Percentiles rank a stretch among this genome's conserved stretches.
These are phyloP conservation scores for Pseudomyrmex concolor DNA, from an alignment of 1,140 invertebrate species.

Conservation along the genomic window DNA sequence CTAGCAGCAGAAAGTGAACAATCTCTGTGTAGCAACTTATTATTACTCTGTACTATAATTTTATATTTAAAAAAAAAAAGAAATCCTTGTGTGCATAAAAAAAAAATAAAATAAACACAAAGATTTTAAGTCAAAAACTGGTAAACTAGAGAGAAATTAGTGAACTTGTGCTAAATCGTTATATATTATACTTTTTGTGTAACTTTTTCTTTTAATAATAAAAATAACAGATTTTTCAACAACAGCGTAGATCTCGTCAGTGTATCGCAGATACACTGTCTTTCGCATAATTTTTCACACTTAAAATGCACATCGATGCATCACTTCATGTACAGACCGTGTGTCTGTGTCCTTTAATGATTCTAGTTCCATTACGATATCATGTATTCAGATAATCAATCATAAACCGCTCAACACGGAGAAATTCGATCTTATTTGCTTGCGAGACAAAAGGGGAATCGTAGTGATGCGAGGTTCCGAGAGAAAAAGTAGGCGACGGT, in stretches of 20 bases:
- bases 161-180: background rate
- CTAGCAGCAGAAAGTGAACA: background rate
- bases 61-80: background rate
- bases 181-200: too few species aligned
- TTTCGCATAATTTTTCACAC: slow-evolving; percentile 15
- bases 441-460: slow-evolving; percentile 54
- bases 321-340: slow-evolving; percentile 28
- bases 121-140: background rate
- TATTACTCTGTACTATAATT: background rate
- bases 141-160: background rate
- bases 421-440: slow-evolving; percentile 80
- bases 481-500: slow-evolving; percentile 36
- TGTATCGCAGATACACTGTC: background rate
- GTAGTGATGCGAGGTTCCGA: slow-evolving; percentile 29
- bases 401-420: slow-evolving; percentile 70
- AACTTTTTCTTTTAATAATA: too few species aligned
- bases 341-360: slow-evolving; percentile 29
- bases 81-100: background rate
- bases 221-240: too few species aligned
- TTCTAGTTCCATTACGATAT: slow-evolving; percentile 74
- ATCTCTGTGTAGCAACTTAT: background rate
- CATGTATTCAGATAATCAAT: slow-evolving; percentile 80
- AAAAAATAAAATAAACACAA: background rate
- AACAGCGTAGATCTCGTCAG: too few species aligned
- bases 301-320: slow-evolving; percentile 45